A percentile compares a stretch with the other conserved stretches of the same genome.
These are phyloP conservation scores for Synchiropus splendidus DNA, from an alignment of 2,113 vertebrate genomes.

Conservation along the genomic window DNA sequence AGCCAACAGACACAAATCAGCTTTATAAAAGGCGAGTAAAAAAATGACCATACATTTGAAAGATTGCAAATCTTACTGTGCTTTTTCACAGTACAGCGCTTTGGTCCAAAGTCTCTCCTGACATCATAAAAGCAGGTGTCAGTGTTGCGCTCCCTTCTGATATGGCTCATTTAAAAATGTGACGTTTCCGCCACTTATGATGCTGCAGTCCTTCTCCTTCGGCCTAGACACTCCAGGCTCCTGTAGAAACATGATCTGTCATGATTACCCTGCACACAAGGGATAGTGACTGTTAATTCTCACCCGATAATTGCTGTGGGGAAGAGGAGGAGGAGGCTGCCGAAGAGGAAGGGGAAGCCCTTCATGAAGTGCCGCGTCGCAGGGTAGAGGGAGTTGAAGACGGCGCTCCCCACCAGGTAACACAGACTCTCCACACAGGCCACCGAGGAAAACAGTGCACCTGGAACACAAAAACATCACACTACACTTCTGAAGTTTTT, in stretches of 20 bases:
- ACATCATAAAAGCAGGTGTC: neutral
- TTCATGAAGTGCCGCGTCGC: slow-evolving; percentile 83
- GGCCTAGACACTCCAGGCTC: slow-evolving; percentile 58
- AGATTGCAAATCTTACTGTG: no score
- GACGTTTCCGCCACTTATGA: slow-evolving; percentile 25
- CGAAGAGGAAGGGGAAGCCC: slow-evolving; percentile 87
- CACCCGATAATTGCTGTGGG: slow-evolving; percentile 83
- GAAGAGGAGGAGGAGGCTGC: slow-evolving; percentile 76
- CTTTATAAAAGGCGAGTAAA: no score
- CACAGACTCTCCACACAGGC: slow-evolving; percentile 81
- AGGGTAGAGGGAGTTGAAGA: slow-evolving; percentile 88
- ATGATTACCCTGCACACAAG: neutral
- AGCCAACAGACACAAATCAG: no score
- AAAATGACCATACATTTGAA: no score
- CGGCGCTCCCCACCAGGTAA: slow-evolving; percentile 68
- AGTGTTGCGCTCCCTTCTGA: slow-evolving; percentile 4
- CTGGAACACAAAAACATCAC: slow-evolving; percentile 51
- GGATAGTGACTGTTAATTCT: slow-evolving; percentile 18
- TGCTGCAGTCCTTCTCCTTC: slow-evolving; percentile 19
- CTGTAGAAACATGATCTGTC: slow-evolving; percentile 44
- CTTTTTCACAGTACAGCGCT: slow-evolving; percentile 4
- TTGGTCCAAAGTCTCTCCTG: neutral
- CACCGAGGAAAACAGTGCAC: slow-evolving; percentile 83
- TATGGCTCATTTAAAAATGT: neutral
- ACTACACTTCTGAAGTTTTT: neutral